These are phyloP conservation scores for Stegostoma tigrinum DNA, from an alignment of 2,113 vertebrate species.

Conservation along the genomic window DNA sequence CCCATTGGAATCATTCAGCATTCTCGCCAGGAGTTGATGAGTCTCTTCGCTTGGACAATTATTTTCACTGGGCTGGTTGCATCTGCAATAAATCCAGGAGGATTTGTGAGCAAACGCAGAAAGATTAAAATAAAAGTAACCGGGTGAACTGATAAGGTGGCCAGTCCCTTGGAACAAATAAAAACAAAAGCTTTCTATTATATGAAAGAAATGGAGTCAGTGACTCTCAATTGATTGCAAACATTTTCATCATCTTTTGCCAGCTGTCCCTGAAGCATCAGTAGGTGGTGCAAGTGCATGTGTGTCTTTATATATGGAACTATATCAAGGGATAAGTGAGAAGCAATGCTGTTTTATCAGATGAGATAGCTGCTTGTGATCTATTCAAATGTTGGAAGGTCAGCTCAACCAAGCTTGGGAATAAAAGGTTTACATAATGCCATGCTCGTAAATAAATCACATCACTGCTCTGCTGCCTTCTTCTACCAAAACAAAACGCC, in stretches of 20 bases:
- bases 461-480: background rate
- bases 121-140: conserved; percentile 51
- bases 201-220: conserved; percentile 42
- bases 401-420: background rate
- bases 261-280: conserved; percentile 1
- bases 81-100: conserved; percentile 68
- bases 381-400: background rate
- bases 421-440: background rate
- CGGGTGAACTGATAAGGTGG: conserved; percentile 56
- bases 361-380: background rate
- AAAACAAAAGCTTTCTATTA: conserved; percentile 46
- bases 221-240: conserved; percentile 46
- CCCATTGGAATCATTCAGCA: conserved; percentile 45
- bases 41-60: conserved; percentile 65
- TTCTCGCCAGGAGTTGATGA: conserved; percentile 55
- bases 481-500: background rate
- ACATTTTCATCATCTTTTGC: background rate
- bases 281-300: background rate
- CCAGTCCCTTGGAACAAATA: conserved; percentile 46
- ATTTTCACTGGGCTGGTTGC: conserved; percentile 64
- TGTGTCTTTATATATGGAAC: background rate
- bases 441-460: background rate
- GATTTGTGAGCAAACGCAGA: conserved; percentile 55
- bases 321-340: conserved; percentile 4
- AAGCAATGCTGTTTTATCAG: background rate